Evolutionary conservation across 2,888 invertebrate species (phyloP), one percentile per base, ranked within the genome.

Genomic region (Pilophorus perplexus): DNA sequence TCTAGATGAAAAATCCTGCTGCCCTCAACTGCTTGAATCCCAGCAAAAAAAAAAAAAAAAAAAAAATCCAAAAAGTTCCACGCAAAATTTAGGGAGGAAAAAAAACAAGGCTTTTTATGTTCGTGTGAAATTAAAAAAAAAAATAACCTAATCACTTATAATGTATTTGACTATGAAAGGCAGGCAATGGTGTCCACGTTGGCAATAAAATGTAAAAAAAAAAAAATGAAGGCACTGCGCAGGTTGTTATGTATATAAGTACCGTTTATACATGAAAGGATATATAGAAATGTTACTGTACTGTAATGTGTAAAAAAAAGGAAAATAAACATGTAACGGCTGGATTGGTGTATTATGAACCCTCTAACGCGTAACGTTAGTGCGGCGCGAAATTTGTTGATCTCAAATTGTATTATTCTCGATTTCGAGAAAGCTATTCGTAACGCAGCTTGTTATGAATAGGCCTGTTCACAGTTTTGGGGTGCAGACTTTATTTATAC

Each of bases 261-360:
- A 62, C 62, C 62, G 62, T 62, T 62, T 62, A 62, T 62, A 62
- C 62, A 62, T 62, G 62, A 62, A 48, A 27, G 18, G 46, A 52
- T 48, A 59, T 62, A 62, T 62, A 62, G 62, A 62, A 62, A 62
- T 62, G 62, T 62, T 62, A 62, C 62, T 46, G 62, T 46, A 62
- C 62, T 46, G 62, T 62, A 62, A 46, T 62, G 62, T 62, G 62
- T 62, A 62, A 46, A 62, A 59, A 60, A 62, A 62, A 46, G 20
- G 46, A 37, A 44, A 44, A 44, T 44, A 62, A 44, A 62, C 2
- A 33, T 59, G 59, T 59, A 59, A 59, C 59, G 23, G 59, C 59
- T 59, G 59, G 59, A n/a, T n/a, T n/a, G n/a, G n/a, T n/a, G n/a
- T n/a, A n/a, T n/a, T n/a, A n/a, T n/a, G n/a, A n/a, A n/a, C n/a